Percentiles rank a stretch among this genome's conserved stretches.
Conservation (phyloP, 2,113 vertebrate species). For the Sander lucioperca region DNA sequence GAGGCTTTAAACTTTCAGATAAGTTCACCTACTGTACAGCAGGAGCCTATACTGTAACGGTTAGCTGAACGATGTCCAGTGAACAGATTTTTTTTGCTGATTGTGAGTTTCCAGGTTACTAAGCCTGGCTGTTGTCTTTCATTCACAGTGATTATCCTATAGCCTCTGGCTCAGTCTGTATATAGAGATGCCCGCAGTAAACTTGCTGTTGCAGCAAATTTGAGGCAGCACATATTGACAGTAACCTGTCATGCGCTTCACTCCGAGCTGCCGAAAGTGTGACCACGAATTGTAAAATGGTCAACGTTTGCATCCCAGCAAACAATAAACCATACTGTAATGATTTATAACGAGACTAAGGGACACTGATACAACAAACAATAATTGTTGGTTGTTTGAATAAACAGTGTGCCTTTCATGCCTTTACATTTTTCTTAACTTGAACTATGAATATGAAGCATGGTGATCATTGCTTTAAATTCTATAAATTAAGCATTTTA, state of each 20-base stretch:
- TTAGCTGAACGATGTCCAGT: conserved; percentile 41
- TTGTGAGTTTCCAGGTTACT: conserved; percentile 63
- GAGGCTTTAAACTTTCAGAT: conserved; percentile 1
- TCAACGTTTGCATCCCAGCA: background rate
- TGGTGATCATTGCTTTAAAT: background rate
- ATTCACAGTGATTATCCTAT: conserved; percentile 73
- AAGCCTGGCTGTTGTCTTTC: conserved; percentile 74
- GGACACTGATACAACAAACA: background rate
- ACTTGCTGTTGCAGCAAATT: conserved; percentile 77
- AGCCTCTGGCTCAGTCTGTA: conserved; percentile 72
- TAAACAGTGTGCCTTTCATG: background rate
- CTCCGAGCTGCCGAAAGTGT: conserved; percentile 4
- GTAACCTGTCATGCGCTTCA: conserved; percentile 54
- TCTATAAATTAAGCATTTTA: background rate
- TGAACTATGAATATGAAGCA: background rate
- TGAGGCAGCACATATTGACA: conserved; percentile 63
- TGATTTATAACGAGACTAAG: background rate
- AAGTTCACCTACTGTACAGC: conserved; percentile 28
- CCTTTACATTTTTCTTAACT: background rate
- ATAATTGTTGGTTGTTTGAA: background rate
- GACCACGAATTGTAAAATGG: background rate
- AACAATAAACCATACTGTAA: background rate
- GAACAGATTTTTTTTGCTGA: conserved; percentile 67
- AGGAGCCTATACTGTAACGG: conserved; percentile 20
- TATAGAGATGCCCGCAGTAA: conserved; percentile 60